phyloP scores from a whole-genome alignment of 2,113 vertebrate species.

The Zapus hudsonius region DNA sequence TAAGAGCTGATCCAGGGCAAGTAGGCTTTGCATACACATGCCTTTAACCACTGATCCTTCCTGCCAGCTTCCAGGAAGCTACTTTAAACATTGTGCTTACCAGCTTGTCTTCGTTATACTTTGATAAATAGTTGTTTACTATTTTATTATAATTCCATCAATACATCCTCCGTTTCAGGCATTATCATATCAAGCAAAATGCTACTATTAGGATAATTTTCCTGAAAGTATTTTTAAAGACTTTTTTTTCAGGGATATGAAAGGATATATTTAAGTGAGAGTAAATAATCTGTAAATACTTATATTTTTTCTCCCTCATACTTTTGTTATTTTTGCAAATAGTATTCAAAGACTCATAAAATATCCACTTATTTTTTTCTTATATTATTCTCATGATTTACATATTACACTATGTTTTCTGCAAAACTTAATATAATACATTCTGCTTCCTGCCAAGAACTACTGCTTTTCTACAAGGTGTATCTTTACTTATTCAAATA shows the following conservation, averaged over 20 bases:
- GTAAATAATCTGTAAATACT: background rate
- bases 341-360: background rate
- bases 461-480: slow-evolving; percentile 29
- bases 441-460: slow-evolving; percentile 32
- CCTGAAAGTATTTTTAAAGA: background rate
- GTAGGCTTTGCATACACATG: too few species aligned
- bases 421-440: slow-evolving; percentile 61
- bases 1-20: too few species aligned
- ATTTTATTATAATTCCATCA: background rate
- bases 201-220: background rate
- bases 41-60: too few species aligned
- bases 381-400: slow-evolving; percentile 27
- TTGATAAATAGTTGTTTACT: background rate
- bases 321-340: background rate
- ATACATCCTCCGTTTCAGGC: background rate
- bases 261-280: background rate
- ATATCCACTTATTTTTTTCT: slow-evolving; percentile 9
- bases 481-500: slow-evolving; percentile 15
- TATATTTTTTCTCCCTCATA: background rate
- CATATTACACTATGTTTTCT: slow-evolving; percentile 35
- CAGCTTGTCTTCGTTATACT: background rate
- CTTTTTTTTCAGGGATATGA: background rate
- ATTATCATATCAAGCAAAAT: background rate
- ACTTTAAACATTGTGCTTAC: background rate
- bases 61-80: too few species aligned